Conservation (phyloP, 2,888 invertebrate genomes). For the Cynaeus angustus region DNA sequence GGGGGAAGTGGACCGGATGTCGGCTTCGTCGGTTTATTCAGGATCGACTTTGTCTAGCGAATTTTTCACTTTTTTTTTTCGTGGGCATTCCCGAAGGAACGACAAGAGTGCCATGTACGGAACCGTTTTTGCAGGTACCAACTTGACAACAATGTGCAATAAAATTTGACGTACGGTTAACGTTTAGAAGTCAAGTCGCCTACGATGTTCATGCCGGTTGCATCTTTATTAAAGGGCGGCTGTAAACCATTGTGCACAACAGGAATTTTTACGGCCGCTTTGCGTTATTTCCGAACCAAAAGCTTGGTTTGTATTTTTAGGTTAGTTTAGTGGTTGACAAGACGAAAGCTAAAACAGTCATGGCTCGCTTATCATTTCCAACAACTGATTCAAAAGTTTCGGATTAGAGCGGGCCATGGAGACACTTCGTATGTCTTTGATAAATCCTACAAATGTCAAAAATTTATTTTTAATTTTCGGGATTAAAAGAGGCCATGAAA, state of each 20-base stretch:
- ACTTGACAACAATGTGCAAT: constrained; percentile 16
- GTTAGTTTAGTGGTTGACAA: neutral
- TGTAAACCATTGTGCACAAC: constrained; percentile 3
- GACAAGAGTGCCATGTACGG: constrained; percentile 14
- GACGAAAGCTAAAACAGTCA: no score
- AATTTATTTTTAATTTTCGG: no score
- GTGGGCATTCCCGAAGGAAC: neutral
- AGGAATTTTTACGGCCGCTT: constrained; percentile 8
- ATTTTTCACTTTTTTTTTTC: neutral
- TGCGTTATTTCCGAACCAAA: neutral
- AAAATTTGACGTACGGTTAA: neutral
- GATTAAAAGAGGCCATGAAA: no score
- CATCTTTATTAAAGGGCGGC: constrained; percentile 6
- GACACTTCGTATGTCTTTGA: no score
- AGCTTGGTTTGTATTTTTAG: neutral
- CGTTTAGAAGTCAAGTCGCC: no score
- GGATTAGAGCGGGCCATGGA: no score
- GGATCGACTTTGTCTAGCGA: neutral
- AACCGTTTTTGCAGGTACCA: constrained; percentile 27
- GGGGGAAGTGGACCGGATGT: constrained; percentile 26
- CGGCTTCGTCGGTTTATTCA: constrained; percentile 15
- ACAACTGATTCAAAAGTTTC: no score
- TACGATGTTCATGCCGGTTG: constrained; percentile 6
- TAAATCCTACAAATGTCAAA: no score
- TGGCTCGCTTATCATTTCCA: no score